These are phyloP conservation scores for Gnatocerus cornutus DNA, from an alignment of 2,888 invertebrate species.

Conservation along the genomic window DNA sequence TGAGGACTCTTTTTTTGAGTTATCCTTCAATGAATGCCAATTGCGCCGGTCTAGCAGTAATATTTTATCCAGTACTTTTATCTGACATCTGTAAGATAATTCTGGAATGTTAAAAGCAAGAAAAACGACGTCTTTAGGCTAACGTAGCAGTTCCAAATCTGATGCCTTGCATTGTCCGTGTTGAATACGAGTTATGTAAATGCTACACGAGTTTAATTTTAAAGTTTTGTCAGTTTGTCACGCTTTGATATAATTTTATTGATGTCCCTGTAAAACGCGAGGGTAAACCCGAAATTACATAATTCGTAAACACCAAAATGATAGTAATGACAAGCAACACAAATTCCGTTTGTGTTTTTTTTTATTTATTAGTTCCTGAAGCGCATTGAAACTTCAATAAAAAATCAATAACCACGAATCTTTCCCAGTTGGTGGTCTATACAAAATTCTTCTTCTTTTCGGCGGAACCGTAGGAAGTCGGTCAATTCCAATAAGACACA, in stretches of 20 bases:
- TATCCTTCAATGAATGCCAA: no score
- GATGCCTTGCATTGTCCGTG: slow-evolving; percentile 22
- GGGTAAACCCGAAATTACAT: slow-evolving; percentile 4
- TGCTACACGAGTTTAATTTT: slow-evolving; percentile 40
- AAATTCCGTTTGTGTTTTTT: slow-evolving; percentile 21
- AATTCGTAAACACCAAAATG: slow-evolving; percentile 13
- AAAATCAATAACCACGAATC: slow-evolving; percentile 13
- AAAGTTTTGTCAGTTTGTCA: slow-evolving; percentile 29
- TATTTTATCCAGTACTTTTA: no score
- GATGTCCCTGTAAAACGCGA: neutral
- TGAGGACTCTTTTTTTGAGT: no score
- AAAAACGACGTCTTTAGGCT: slow-evolving; percentile 8
- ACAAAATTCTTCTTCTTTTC: slow-evolving; percentile 22
- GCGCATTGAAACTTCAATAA: slow-evolving; percentile 5
- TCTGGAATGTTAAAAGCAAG: slow-evolving; percentile 34
- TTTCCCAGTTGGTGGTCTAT: neutral
- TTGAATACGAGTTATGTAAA: slow-evolving; percentile 41
- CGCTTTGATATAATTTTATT: slow-evolving; percentile 19
- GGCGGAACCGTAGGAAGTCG: slow-evolving; percentile 7
- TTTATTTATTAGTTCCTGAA: slow-evolving; percentile 32
- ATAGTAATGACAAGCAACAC: slow-evolving; percentile 21
- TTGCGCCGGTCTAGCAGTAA: no score
- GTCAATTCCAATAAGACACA: slow-evolving; percentile 21
- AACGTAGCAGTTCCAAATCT: neutral
- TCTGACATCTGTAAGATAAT: slow-evolving; percentile 39